Evolutionary conservation across 2,797 vertebrate species (phyloP).

Genomic region (Trachops cirrhosus): DNA sequence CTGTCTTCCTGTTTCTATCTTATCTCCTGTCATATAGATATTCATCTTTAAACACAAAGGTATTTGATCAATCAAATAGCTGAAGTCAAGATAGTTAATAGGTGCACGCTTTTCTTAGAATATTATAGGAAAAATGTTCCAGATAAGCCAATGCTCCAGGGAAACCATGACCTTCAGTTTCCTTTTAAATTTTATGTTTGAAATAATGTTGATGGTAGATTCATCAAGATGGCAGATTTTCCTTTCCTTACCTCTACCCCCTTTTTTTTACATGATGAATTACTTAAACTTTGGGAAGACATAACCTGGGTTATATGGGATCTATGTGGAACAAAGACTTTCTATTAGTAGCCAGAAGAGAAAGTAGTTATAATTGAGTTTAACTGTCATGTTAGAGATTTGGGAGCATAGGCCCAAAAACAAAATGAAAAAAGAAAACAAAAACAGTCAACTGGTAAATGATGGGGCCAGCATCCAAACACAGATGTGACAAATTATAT

Average conservation of each 20-base stretch:
- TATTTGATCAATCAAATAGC: slow-evolving; percentile 82
- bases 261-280: not conserved
- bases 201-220: slow-evolving; percentile 81
- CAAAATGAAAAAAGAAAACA: not conserved
- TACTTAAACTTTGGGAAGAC: slow-evolving; percentile 38
- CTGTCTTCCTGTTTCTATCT: slow-evolving; percentile 70
- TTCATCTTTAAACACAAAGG: slow-evolving; percentile 74
- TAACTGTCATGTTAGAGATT: not conserved
- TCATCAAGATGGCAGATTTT: slow-evolving; percentile 79
- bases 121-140: slow-evolving; percentile 80
- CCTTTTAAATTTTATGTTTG: slow-evolving; percentile 82
- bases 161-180: slow-evolving; percentile 81
- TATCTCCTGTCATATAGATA: slow-evolving; percentile 73
- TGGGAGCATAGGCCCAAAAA: not conserved
- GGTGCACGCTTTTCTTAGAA: slow-evolving; percentile 81
- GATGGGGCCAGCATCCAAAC: not conserved
- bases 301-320: slow-evolving; percentile 29
- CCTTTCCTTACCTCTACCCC: slow-evolving; percentile 57
- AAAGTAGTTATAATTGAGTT: slow-evolving; percentile 21
- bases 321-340: slow-evolving; percentile 41
- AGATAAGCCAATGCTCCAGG: slow-evolving; percentile 79
- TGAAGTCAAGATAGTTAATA: slow-evolving; percentile 82
- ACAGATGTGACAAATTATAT: accelerated
- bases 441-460: not conserved
- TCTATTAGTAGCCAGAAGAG: slow-evolving; percentile 29